A percentile compares a stretch with the other conserved stretches of the same genome.
Evolutionary conservation across 2,888 invertebrate genomes (phyloP).

Genomic region (Ornithoptera priamus): DNA sequence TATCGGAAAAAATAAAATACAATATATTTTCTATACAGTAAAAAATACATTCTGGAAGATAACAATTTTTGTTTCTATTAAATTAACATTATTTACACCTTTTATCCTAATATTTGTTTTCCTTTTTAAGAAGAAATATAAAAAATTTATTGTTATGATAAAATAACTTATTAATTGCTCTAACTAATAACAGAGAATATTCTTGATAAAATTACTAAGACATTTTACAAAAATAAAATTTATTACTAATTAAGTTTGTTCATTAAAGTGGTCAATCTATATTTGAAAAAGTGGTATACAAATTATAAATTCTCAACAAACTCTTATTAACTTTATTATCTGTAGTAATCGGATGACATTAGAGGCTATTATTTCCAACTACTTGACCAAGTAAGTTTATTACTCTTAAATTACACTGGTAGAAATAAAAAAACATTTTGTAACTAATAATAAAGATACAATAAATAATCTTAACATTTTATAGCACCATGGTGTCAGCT

Average conservation of each 20-base stretch:
- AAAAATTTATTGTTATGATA: not conserved
- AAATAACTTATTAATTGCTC: too few relatives aligned
- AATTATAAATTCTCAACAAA: too few relatives aligned
- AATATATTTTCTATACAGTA: not conserved
- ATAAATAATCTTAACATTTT: not conserved
- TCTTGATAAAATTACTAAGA: too few relatives aligned
- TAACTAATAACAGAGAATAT: not conserved
- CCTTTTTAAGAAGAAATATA: not conserved
- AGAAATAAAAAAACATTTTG: too few relatives aligned
- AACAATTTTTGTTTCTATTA: slow-evolving; percentile 4
- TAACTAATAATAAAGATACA: not conserved
- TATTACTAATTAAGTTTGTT: too few relatives aligned
- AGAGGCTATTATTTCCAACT: not conserved
- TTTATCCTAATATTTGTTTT: not conserved
- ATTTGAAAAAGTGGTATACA: too few relatives aligned
- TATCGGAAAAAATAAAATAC: not conserved
- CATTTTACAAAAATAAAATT: too few relatives aligned
- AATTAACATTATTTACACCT: slow-evolving; percentile 8
- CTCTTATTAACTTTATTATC: not conserved
- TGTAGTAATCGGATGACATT: not conserved
- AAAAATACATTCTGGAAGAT: not conserved
- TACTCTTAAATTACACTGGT: too few relatives aligned
- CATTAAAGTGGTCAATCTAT: too few relatives aligned
- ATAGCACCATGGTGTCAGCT: slow-evolving; percentile 71
- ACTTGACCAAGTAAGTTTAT: too few relatives aligned